Conservation (phyloP, 2,797 vertebrate species). For the Alectoris magna region DNA sequence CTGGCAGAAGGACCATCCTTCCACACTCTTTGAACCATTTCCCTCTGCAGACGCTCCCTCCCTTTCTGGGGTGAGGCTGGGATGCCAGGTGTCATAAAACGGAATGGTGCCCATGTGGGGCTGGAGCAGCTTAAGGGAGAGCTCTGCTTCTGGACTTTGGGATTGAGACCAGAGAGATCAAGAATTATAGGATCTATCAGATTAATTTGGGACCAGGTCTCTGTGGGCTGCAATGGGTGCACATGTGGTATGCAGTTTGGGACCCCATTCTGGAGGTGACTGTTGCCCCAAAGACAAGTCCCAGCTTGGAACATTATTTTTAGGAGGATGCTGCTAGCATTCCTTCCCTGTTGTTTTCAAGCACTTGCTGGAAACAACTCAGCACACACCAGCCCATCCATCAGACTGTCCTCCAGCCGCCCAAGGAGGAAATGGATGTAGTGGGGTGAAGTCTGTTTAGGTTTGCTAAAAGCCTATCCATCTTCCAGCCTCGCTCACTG, state of each 20-base stretch:
- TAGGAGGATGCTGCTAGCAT: background rate
- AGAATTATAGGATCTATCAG: background rate
- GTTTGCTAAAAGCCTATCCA: background rate
- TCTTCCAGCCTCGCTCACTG: background rate
- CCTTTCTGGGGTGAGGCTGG: rapidly evolving
- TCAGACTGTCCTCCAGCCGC: background rate
- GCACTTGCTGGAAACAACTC: background rate
- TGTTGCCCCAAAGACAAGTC: background rate
- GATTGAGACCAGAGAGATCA: background rate
- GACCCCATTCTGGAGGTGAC: background rate
- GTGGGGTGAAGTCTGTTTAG: background rate
- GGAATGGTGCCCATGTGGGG: no score
- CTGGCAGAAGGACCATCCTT: background rate
- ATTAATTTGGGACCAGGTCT: background rate
- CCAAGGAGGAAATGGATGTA: background rate
- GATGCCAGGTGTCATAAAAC: background rate
- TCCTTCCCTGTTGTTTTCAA: background rate
- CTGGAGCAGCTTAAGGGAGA: background rate
- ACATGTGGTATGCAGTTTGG: background rate
- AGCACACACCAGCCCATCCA: background rate
- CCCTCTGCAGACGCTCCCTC: background rate
- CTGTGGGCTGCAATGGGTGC: rapidly evolving
- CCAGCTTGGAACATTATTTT: background rate
- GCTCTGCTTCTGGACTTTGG: background rate
- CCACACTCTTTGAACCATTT: background rate